Percentiles rank a stretch among this genome's conserved stretches.
These are phyloP conservation scores for Acronicta psi DNA, from an alignment of 2,888 invertebrate species.

Conservation along the genomic window DNA sequence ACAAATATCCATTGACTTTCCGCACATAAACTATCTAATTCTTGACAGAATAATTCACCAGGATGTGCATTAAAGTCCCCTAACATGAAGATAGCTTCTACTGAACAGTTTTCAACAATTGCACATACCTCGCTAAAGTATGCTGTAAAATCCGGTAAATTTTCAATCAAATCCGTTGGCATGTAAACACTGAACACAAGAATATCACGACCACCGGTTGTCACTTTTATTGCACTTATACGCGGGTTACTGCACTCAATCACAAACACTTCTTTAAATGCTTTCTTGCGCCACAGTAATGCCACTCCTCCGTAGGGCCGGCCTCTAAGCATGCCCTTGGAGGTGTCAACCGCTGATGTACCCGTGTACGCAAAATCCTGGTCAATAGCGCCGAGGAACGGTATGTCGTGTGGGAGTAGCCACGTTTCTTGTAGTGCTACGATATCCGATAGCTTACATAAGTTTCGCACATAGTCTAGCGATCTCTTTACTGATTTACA, in stretches of 20 bases:
- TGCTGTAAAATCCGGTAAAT: not conserved
- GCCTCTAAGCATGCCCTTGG: not conserved
- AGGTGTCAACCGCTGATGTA: not conserved
- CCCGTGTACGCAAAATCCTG: conserved; percentile 1
- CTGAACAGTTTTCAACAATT: too few species aligned
- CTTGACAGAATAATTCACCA: too few species aligned
- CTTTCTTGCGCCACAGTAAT: not conserved
- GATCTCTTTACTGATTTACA: not conserved
- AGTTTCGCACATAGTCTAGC: not conserved
- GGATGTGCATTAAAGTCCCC: too few species aligned
- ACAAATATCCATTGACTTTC: too few species aligned
- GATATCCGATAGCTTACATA: not conserved
- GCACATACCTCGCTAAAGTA: too few species aligned
- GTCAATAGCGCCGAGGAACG: not conserved
- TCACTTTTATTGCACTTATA: not conserved
- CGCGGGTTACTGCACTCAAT: not conserved
- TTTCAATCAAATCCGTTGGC: not conserved
- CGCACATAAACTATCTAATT: too few species aligned
- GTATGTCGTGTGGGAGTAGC: not conserved
- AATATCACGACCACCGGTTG: not conserved
- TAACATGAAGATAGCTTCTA: too few species aligned
- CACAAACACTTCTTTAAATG: not conserved
- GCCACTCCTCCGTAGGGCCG: not conserved
- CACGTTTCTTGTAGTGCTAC: not conserved
- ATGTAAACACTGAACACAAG: conserved; percentile 1